Percentiles rank a stretch among this genome's conserved stretches.
These are phyloP conservation scores for Hemicordylus capensis DNA, from an alignment of 2,113 vertebrate species.

Conservation along the genomic window DNA sequence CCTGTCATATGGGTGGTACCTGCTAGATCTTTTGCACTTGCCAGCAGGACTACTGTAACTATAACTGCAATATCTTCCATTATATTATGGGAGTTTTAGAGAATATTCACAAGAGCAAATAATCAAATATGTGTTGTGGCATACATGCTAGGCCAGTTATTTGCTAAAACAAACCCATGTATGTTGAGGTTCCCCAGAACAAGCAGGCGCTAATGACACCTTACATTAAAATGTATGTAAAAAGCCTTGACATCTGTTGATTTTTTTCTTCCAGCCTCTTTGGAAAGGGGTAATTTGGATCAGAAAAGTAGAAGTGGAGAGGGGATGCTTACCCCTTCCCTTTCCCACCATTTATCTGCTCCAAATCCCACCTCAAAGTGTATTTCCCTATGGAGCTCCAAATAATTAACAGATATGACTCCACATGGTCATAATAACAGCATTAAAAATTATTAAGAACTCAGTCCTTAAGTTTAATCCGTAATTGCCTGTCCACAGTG, in stretches of 20 bases:
- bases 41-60: neutral
- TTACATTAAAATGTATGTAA: too few relatives aligned
- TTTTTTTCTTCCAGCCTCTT: too few relatives aligned
- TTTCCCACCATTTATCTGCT: neutral
- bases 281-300: neutral
- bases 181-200: too few relatives aligned
- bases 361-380: neutral
- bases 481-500: neutral
- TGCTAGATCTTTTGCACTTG: neutral
- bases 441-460: neutral
- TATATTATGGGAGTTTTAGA: neutral
- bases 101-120: neutral
- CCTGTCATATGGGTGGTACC: neutral
- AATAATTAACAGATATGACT: neutral
- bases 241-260: too few relatives aligned
- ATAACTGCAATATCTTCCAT: neutral
- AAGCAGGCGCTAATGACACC: too few relatives aligned
- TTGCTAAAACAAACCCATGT: neutral
- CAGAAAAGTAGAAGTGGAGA: neutral
- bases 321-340: accelerated
- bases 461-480: neutral
- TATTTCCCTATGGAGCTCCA: too few relatives aligned
- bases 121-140: neutral
- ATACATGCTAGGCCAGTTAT: neutral
- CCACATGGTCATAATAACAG: neutral